These are phyloP conservation scores for Ctenosaura bakeri DNA, from an alignment of 2,797 vertebrate species.

Conservation along the genomic window DNA sequence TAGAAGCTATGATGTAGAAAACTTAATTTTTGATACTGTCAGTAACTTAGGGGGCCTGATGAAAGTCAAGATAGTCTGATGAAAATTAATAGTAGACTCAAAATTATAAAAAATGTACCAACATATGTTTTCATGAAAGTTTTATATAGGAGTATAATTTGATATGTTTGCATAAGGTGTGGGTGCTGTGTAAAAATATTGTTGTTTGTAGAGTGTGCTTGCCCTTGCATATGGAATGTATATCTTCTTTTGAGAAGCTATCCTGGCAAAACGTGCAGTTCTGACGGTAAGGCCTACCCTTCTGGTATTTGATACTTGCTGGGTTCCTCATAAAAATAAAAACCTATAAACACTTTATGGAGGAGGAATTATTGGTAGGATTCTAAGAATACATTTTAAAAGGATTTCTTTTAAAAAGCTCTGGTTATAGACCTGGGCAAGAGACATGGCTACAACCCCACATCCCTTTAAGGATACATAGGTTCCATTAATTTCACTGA, in stretches of 20 bases:
- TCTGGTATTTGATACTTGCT: slow-evolving; percentile 57
- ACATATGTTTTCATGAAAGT: neutral
- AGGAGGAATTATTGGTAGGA: slow-evolving; percentile 56
- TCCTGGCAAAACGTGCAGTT: slow-evolving; percentile 54
- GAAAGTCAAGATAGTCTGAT: slow-evolving; percentile 33
- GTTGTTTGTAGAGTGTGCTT: neutral
- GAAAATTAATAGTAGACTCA: slow-evolving; percentile 44
- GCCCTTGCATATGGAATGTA: neutral
- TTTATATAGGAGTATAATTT: neutral
- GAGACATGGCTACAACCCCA: neutral
- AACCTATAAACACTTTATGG: slow-evolving; percentile 57
- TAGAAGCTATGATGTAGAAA: neutral
- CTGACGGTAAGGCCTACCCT: slow-evolving; percentile 57
- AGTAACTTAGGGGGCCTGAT: rapidly evolving
- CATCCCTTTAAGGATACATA: neutral
- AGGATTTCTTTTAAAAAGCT: neutral
- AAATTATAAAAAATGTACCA: slow-evolving; percentile 35
- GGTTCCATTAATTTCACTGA: slow-evolving; percentile 18
- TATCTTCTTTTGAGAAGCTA: slow-evolving; percentile 34
- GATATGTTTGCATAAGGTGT: neutral
- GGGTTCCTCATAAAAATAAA: slow-evolving; percentile 54
- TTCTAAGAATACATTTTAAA: slow-evolving; percentile 58
- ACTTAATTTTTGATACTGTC: neutral
- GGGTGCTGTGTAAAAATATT: neutral
- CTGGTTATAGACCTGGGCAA: slow-evolving; percentile 23